Conservation (phyloP, 2,888 invertebrate species). For the Anodontia alba region DNA sequence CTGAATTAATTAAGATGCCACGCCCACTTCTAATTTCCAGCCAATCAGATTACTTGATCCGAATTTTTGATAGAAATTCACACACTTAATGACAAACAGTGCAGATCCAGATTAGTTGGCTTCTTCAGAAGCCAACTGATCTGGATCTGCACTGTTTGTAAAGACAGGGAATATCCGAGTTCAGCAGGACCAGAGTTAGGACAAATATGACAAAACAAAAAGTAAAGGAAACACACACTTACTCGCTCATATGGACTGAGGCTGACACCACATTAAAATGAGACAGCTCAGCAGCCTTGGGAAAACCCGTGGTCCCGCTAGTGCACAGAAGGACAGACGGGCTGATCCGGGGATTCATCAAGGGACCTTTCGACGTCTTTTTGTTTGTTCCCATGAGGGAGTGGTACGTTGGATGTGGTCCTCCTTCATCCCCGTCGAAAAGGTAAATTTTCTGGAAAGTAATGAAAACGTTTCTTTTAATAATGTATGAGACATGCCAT, state of each 20-base stretch:
- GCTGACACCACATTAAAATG: conserved; percentile 11
- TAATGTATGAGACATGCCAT: too few relatives aligned
- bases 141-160: too few relatives aligned
- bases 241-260: conserved; percentile 14
- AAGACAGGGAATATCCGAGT: too few relatives aligned
- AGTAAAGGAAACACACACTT: background rate
- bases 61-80: too few relatives aligned
- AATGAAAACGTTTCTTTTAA: background rate
- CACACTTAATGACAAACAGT: too few relatives aligned
- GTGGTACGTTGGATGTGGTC: background rate
- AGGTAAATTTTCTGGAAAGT: background rate
- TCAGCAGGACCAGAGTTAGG: too few relatives aligned
- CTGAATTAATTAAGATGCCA: too few relatives aligned
- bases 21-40: too few relatives aligned
- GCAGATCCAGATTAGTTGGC: too few relatives aligned
- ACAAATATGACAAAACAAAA: too few relatives aligned
- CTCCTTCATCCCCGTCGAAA: background rate
- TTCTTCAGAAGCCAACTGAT: too few relatives aligned
- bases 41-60: too few relatives aligned
- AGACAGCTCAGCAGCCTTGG: conserved; percentile 10
- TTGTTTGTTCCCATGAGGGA: background rate
- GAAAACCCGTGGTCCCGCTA: conserved; percentile 18
- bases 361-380: background rate
- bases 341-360: background rate
- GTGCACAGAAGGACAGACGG: conserved; percentile 15